Evolutionary conservation across 2,113 vertebrate species (phyloP), one percentile per base, ranked within the genome.

Genomic region (Tychaedon coryphoeus): DNA sequence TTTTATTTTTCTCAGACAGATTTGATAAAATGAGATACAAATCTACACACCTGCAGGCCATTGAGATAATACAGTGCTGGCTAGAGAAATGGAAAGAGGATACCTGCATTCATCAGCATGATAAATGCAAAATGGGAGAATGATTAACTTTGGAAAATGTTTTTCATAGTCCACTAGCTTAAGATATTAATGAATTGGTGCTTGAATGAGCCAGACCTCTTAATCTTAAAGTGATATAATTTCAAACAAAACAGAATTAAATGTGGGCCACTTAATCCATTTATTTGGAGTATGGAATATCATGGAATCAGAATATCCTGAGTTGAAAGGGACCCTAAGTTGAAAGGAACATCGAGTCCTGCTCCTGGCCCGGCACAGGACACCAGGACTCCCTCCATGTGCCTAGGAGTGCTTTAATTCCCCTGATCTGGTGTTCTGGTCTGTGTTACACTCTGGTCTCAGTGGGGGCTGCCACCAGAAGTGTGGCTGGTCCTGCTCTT

Each of bases 31-130:
- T 33, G 67, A 88, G 74, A 79, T 82, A 73, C 62, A 88, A 79
- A 82, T 90, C 84, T 86, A 47, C 62, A 60, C 88, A 88, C 88
- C 86, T 96, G 92, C 90, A 94, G 91, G 61, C 82, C 64, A 42
- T n/a, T 80, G 89, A 91, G 86, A 70, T 92, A 86, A 76, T 50
- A 26, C 67, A 70, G 38, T 50, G 31, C 42, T 83, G 60, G 43
- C 19, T 43, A 50, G 34, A 80, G 67, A 57, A 60, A 66, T 14
- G 20, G 53, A 29, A 54, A 53, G n/a, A 76, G 47, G 51, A 76
- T 70, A 22, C 3, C 1, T 62, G 54, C 56, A 29, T 86, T 91
- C 67, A 62, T 86, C 83, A 84, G 42, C 50, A 34, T 88, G 64
- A 83, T 88, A n/a, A 36, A 72, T 65, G 45, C 47, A 80, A 70